Base-by-base conservation (phyloP, 2,797 vertebrate species). In the Eulemur coronatus region DNA sequence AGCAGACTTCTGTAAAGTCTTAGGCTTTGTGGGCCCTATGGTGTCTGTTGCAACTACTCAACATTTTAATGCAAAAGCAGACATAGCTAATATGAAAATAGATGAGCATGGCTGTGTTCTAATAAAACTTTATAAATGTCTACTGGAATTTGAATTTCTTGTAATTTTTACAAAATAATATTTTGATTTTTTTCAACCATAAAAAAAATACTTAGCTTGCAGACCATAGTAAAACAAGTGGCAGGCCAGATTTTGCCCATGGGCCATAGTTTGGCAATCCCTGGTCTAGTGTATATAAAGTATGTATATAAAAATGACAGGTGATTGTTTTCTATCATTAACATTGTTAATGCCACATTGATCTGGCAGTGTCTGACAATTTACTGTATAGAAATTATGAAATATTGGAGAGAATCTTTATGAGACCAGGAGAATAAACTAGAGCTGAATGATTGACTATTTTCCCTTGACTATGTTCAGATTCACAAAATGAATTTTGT, bases 101-200 rank as follows among this genome's bases (percentile, higher is more conserved):
- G 84, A 61, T 93, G 61, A 94, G 7, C 50, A 22, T 85, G 81
- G 35, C 61, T 84, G 1, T 43, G 11, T 96, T 73, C 84, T 84
- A 95, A 84, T 85, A 80, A 96, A 90, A 81, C 52, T 59, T 92
- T 89, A 86, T 86, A 91, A 92, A 41, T 82, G 46, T 72, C 57
- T 96, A 65, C 12, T 85, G 69, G 69, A 94, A 94, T 81, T 94
- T 97, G 38, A 97, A 90, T 88, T 85, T 95, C 67, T 46, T 72
- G 5, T 81, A 33, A 59, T 84, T 84, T 94, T 91, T 43, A 89
- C 38, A 72, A 95, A 91, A 87, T 95, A 91, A 24, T 76, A 46
- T 91, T 95, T 90, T 73, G 33, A 87, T 76, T 84, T 80, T 82
- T 65, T 48, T 30, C 15, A 89, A 18, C 65, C 69, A 75, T 65